Evolutionary conservation across 2,888 invertebrate species (phyloP).

Genomic region (Caenorhabditis wallacei): DNA sequence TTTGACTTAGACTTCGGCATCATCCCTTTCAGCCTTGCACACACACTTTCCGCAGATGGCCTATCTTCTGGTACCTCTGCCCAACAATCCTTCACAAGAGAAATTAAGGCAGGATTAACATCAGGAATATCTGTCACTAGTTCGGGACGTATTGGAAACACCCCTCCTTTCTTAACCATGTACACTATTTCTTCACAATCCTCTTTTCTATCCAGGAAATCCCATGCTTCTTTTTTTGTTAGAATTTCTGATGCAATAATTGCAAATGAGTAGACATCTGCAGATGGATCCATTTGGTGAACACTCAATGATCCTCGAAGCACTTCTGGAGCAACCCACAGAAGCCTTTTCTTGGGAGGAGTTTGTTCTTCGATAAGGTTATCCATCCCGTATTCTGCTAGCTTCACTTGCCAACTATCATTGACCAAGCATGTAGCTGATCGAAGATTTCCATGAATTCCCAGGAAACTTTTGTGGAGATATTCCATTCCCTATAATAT

Average conservation of each 20-base stretch:
- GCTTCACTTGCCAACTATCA: conserved; percentile 76
- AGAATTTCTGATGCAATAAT: conserved; percentile 79
- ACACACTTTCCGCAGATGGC: conserved; percentile 66
- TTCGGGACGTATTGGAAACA: conserved; percentile 70
- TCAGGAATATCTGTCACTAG: conserved; percentile 61
- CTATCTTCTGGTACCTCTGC: conserved; percentile 73
- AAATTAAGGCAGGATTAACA: conserved; percentile 67
- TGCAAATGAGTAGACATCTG: conserved; percentile 80
- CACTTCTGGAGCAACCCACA: conserved; percentile 80
- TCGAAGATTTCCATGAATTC: conserved; percentile 72
- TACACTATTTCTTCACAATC: conserved; percentile 68
- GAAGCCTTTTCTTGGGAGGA: conserved; percentile 38
- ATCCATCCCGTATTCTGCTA: conserved; percentile 54
- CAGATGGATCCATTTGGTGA: conserved; percentile 63
- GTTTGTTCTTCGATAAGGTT: conserved; percentile 42
- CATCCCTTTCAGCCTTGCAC: conserved; percentile 54
- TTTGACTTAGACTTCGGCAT: conserved; percentile 67
- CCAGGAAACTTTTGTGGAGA: conserved; percentile 71
- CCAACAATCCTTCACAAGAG: conserved; percentile 79
- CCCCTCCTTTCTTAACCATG: conserved; percentile 74
- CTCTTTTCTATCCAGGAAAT: conserved; percentile 72
- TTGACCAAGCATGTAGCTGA: conserved; percentile 75
- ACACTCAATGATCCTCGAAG: conserved; percentile 61
- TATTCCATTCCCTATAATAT: conserved; percentile 64
- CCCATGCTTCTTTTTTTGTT: conserved; percentile 77